A percentile compares a stretch with the other conserved stretches of the same genome.
Evolutionary conservation across 2,888 invertebrate species (phyloP).

Genomic region (Priocnemis perturbator): DNA sequence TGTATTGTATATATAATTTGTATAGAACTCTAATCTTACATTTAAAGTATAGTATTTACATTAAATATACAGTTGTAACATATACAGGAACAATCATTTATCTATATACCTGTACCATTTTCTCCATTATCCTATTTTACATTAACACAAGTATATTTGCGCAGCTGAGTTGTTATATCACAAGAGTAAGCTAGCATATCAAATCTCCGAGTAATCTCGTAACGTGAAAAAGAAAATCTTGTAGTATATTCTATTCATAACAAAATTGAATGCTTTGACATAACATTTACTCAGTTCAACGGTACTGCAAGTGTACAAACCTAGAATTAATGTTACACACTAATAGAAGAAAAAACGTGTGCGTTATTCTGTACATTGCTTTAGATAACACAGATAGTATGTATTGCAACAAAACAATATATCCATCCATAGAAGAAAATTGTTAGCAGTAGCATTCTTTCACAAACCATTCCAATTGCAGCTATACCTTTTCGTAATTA

Average conservation of each 20-base stretch:
- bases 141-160: conserved; percentile 48
- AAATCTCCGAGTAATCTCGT: conserved; percentile 29
- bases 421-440: too few species aligned
- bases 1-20: conserved; percentile 51
- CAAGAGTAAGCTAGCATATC: conserved; percentile 53
- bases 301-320: conserved; percentile 16
- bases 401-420: conserved; percentile 28
- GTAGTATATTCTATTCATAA: neutral
- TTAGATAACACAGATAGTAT: conserved; percentile 26
- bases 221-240: conserved; percentile 11
- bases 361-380: conserved; percentile 16
- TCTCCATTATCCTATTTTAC: conserved; percentile 39
- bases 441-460: too few species aligned
- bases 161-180: conserved; percentile 59
- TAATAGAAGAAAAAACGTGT: conserved; percentile 1
- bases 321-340: too few species aligned
- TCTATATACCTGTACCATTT: conserved; percentile 46
- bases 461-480: neutral
- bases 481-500: conserved; percentile 22
- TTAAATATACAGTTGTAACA: conserved; percentile 68
- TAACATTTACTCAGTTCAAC: conserved; percentile 22
- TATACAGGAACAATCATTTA: conserved; percentile 70
- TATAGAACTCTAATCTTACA: conserved; percentile 65
- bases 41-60: conserved; percentile 70
- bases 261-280: conserved; percentile 10